Base-by-base conservation (phyloP, 2,888 invertebrate species). In the Cantharis rustica region DNA sequence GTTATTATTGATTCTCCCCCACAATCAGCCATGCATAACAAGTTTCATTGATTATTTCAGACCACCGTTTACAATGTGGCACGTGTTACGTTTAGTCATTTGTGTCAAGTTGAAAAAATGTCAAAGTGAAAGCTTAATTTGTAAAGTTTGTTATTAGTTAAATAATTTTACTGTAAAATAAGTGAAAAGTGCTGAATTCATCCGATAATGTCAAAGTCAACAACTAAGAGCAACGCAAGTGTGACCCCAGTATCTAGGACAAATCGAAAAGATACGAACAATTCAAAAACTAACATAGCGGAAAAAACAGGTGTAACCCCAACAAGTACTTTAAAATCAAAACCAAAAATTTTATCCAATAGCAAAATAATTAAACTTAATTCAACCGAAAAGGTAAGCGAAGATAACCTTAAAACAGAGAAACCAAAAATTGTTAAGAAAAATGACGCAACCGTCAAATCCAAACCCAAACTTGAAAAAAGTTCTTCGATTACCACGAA, bases 41-140 rank as follows among this genome's bases (percentile, higher is more conserved):
- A 73, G 77, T 79, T 73, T 27, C 77, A 80, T 80, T 76, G 80
- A 80, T 80, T 79, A 77, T 79, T 79, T 75, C 75, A 66, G 31
- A 64, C 47, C 47, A 77, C 75, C 76, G 61, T 69, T 73, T 76
- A 73, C 20, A 70, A 26, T 70, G 26, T 64, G 77, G 72, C 76
- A 75, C 71, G 73, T 77, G 75, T 75, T 75, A 47, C 75, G 75
- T 75, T 73, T 78, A 75, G 69, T 75, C 68, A 71, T 69, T 72
- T 79, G 74, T 78, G 75, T 76, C 79, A 74, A 76, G 70, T 76
- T 75, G 73, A 47, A 74, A 71, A 74, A 31, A 71, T 77, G 71
- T 76, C 71, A 73, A 74, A 74, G 68, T 10, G 61, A 23, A 61
- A 15, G 61, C 31, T 47, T 20, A 69, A 69, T 15, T 70, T 61